These are phyloP conservation scores for Blastobasis adustella DNA, from an alignment of 2,888 invertebrate genomes.

Conservation along the genomic window DNA sequence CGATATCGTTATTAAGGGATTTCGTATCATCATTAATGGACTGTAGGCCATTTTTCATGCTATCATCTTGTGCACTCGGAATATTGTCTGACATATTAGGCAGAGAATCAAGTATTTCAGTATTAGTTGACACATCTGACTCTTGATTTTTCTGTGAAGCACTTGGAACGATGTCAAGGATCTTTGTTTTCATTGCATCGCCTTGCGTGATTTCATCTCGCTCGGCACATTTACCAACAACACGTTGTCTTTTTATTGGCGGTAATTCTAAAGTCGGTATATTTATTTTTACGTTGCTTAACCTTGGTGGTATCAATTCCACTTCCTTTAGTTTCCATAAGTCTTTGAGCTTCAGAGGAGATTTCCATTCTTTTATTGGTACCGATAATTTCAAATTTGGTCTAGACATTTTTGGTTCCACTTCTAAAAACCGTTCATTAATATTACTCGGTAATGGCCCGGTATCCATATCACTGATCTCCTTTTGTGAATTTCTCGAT, in stretches of 20 bases:
- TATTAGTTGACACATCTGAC: neutral
- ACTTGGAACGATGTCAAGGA: conserved; percentile 18
- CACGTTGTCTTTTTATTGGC: too few species aligned
- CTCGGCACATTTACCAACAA: too few species aligned
- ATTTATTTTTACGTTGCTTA: conserved; percentile 4
- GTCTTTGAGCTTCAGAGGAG: conserved; percentile 20
- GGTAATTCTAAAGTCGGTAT: conserved; percentile 7
- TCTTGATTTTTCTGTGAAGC: conserved; percentile 11
- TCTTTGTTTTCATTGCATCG: conserved; percentile 12
- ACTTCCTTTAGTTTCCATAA: conserved; percentile 42
- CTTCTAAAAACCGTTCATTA: conserved; percentile 8
- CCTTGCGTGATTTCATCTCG: too few species aligned
- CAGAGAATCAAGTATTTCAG: too few species aligned
- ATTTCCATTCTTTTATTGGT: conserved; percentile 5
- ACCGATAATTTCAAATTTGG: conserved; percentile 9
- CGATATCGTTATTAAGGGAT: neutral
- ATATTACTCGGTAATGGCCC: conserved; percentile 15
- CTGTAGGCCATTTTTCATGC: too few species aligned
- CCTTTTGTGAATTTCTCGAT: too few species aligned
- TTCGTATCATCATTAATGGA: neutral
- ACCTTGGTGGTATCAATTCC: conserved; percentile 21
- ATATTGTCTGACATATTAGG: too few species aligned
- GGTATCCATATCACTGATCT: conserved; percentile 10
- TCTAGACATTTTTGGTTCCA: neutral
- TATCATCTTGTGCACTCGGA: too few species aligned